phyloP scores from a whole-genome alignment of 2,797 vertebrate genomes.

The Notolabrus celidotus region DNA sequence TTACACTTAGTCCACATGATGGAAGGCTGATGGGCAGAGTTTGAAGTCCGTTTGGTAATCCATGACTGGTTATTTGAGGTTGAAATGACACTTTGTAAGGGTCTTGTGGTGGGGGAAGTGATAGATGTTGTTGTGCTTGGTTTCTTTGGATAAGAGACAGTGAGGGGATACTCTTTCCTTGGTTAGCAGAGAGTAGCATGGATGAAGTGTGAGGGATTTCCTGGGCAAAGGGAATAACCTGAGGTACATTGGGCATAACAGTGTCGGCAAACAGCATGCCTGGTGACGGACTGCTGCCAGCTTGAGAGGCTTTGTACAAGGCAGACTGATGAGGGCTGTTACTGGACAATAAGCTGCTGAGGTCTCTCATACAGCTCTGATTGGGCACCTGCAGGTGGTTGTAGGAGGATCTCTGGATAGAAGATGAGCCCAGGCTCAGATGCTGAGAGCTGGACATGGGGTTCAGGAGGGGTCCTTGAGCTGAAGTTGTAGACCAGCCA shows the following conservation, averaged over 20 bases:
- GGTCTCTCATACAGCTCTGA: conserved; percentile 42
- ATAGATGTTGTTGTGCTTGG: conserved; percentile 24
- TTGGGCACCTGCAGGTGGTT: conserved; percentile 33
- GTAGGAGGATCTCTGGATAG: conserved; percentile 38
- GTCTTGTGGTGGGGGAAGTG: conserved; percentile 6
- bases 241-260: conserved; percentile 17
- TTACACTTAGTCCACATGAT: conserved; percentile 22
- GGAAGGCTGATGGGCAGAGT: conserved; percentile 27
- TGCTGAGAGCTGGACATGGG: conserved; percentile 51
- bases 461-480: conserved; percentile 39
- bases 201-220: conserved; percentile 42
- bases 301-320: conserved; percentile 43
- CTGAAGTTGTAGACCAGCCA: conserved; percentile 61
- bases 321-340: conserved; percentile 17
- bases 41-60: conserved; percentile 34
- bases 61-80: conserved; percentile 16
- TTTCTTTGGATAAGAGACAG: conserved; percentile 25
- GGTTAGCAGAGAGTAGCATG: conserved; percentile 4
- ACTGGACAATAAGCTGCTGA: conserved; percentile 25
- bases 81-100: conserved; percentile 43
- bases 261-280: conserved; percentile 35
- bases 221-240: conserved; percentile 44
- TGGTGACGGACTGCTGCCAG: conserved; percentile 28
- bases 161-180: conserved; percentile 10
- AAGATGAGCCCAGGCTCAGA: conserved; percentile 34